Evolutionary conservation across 2,797 vertebrate species (phyloP).

Genomic region (Halcyon badia): DNA sequence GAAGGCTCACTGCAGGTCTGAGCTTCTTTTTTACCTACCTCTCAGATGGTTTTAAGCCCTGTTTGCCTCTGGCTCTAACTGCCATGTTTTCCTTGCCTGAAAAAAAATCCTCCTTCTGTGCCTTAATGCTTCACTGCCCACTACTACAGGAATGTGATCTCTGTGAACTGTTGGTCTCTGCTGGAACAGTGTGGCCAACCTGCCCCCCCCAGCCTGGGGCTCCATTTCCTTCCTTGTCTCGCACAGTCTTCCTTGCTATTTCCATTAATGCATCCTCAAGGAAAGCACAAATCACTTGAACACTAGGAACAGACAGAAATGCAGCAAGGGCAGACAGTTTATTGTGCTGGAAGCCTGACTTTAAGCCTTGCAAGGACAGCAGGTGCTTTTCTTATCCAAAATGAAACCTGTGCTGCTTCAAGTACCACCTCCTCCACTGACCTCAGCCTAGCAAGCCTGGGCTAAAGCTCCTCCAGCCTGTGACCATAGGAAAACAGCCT

Average conservation of each 20-base stretch:
- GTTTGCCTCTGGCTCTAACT: constrained; percentile 1
- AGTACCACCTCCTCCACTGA: not conserved
- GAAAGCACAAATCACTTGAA: not conserved
- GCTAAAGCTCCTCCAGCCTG: not conserved
- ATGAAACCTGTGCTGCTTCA: not conserved
- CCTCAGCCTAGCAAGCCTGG: not conserved
- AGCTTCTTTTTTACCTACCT: constrained; percentile 55
- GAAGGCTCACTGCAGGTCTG: constrained; percentile 47
- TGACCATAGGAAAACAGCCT: not conserved
- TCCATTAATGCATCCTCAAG: not conserved
- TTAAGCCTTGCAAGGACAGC: not conserved
- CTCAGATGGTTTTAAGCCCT: constrained; percentile 22
- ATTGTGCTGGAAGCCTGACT: not conserved
- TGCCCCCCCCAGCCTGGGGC: not conserved
- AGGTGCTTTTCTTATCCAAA: not conserved
- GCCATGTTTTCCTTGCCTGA: not conserved
- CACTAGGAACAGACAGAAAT: not conserved
- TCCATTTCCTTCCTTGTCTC: not conserved
- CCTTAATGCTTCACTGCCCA: constrained; percentile 21
- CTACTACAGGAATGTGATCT: not conserved
- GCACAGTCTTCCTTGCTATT: not conserved
- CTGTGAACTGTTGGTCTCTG: not conserved
- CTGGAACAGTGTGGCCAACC: not conserved
- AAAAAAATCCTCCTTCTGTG: constrained; percentile 21
- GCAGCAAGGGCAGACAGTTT: not conserved